Base-by-base conservation (phyloP, 2,113 vertebrate genomes). In the Larimichthys polyactis region DNA sequence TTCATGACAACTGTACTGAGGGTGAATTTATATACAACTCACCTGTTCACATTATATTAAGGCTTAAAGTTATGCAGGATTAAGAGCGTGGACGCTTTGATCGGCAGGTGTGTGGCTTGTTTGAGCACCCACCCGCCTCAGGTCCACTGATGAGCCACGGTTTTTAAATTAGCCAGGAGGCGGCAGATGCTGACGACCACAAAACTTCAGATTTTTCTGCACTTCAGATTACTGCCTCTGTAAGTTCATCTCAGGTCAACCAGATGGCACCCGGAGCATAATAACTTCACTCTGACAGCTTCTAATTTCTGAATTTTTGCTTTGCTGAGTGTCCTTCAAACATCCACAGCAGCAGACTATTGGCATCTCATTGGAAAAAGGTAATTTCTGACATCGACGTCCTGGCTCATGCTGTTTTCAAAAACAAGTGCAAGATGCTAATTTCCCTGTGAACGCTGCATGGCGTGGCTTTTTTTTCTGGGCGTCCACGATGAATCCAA, bases 371-470 rank as follows among this genome's bases (percentile, higher is more conserved):
- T 48, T 4, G 5, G 16, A 22, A 62, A 70, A 14, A 27, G 27
- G 49, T 60, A 60, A 72, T 51, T 36, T 27, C 49, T 63, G 46
- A 49, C 36, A 44, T 16, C 51, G 40, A 69, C 46, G 54, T 27
- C 11, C 40, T 62, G 49, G 52, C 74, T 69, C 54, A 1, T 40
- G 7, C 52, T 24, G 22, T 62, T 22, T 24, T 36, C 70, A 63
- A 75, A 40, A 64, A 58, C 51, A 62, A 83, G 65, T 52, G 12
- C 17, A 76, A 72, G 81, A 83, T 75, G 57, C 43, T 32, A 27
- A 84, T 75, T 86, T 75, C 59, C 69, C 48, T 51, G 44, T 20
- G 27, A 69, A 81, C 70, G 80, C 36, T 75, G 57, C 22, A 22
- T 64, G n/a, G n/a, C n/a, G n/a, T n/a, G n/a, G n/a, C n/a, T n/a